A percentile compares a stretch with the other conserved stretches of the same genome.
phyloP scores from a whole-genome alignment of 2,113 vertebrate species.

The Lota lota region DNA sequence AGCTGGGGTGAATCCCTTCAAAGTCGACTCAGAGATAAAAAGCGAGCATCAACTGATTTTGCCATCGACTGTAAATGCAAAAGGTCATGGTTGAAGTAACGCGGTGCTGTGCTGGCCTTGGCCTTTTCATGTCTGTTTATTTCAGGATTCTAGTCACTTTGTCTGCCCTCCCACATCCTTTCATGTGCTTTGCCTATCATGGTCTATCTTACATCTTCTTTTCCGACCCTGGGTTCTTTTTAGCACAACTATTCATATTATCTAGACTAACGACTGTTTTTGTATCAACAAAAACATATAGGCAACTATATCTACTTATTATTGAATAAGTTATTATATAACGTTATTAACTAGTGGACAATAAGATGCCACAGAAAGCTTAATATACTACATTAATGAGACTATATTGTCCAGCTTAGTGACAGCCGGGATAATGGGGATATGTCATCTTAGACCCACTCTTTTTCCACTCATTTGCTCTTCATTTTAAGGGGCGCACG shows the following conservation, averaged over 20 bases:
- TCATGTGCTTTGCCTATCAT: slow-evolving; percentile 3
- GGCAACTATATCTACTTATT: too few relatives aligned
- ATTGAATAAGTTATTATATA: too few relatives aligned
- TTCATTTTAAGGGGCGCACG: slow-evolving; percentile 11
- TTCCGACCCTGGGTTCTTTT: not conserved
- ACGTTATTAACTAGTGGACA: too few relatives aligned
- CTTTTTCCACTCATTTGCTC: slow-evolving; percentile 33
- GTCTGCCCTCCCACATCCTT: not conserved
- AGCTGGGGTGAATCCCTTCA: not conserved
- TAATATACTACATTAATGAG: slow-evolving; percentile 39
- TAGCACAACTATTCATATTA: not conserved
- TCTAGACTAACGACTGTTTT: not conserved
- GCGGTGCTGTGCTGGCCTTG: not conserved
- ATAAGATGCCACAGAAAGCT: too few relatives aligned
- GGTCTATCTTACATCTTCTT: not conserved
- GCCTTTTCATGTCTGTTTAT: slow-evolving; percentile 9
- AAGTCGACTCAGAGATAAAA: not conserved
- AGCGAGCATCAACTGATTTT: not conserved
- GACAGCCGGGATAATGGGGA: slow-evolving; percentile 41
- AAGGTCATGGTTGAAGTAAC: not conserved
- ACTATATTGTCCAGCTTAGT: slow-evolving; percentile 38
- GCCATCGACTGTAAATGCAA: not conserved
- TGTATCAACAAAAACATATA: too few relatives aligned
- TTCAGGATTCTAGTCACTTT: slow-evolving; percentile 7
- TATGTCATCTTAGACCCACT: slow-evolving; percentile 5